A percentile compares a stretch with the other conserved stretches of the same genome.
Conservation (phyloP, 2,888 invertebrate genomes). For the Nezara viridula region DNA sequence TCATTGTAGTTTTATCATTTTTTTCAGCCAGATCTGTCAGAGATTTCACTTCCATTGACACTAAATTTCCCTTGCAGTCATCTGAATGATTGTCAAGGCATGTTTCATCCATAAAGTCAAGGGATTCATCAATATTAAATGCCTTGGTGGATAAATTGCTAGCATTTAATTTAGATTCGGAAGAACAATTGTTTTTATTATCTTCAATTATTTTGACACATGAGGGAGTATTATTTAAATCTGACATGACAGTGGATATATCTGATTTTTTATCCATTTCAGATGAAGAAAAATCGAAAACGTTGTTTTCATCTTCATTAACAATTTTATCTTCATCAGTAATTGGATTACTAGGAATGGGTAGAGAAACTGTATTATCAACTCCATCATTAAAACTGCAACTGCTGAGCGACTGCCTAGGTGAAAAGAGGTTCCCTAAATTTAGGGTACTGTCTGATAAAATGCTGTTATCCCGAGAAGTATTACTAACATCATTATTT, state of each 20-base stretch:
- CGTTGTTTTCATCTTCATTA: background rate
- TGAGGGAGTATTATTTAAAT: background rate
- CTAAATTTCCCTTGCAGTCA: background rate
- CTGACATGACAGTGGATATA: background rate
- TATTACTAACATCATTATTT: constrained; percentile 21
- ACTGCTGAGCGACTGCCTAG: background rate
- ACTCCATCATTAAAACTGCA: background rate
- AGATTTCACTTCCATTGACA: background rate
- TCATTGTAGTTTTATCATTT: background rate
- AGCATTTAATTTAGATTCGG: background rate
- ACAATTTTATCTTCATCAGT: background rate
- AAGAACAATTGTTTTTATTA: background rate
- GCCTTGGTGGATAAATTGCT: background rate
- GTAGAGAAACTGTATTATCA: background rate
- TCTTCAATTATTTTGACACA: background rate
- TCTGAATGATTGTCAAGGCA: background rate
- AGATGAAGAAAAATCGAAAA: background rate
- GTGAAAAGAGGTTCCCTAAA: constrained; percentile 7
- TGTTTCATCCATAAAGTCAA: constrained; percentile 45
- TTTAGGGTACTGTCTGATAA: background rate
- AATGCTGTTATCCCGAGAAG: background rate
- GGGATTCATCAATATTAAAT: background rate
- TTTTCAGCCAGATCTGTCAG: background rate
- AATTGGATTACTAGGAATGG: background rate
- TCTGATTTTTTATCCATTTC: background rate